phyloP scores from a whole-genome alignment of 2,113 vertebrate genomes.

The Sceloporus undulatus region DNA sequence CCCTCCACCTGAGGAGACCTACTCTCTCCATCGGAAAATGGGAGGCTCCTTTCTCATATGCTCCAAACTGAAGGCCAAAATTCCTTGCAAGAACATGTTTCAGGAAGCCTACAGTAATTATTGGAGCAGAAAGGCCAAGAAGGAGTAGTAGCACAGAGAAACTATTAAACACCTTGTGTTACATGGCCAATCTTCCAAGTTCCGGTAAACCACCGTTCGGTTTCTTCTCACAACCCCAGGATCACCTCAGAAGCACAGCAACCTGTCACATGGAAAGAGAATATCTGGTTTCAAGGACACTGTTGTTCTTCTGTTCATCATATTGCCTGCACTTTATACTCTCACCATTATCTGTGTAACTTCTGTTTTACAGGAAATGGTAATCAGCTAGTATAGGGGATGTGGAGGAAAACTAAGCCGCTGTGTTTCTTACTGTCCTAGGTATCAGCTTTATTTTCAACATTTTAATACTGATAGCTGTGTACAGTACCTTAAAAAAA shows the following conservation, averaged over 20 bases:
- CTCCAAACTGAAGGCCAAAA: slow-evolving; percentile 90
- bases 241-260: slow-evolving; percentile 58
- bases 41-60: slow-evolving; percentile 98
- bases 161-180: slow-evolving; percentile 11
- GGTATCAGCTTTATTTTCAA: slow-evolving; percentile 30
- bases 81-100: slow-evolving; percentile 92
- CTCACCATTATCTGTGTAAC: slow-evolving; percentile 35
- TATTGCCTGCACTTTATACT: slow-evolving; percentile 38
- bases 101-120: slow-evolving; percentile 87
- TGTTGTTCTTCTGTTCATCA: slow-evolving; percentile 45
- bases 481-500: background rate
- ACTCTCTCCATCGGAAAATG: slow-evolving; percentile 98
- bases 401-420: background rate
- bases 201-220: slow-evolving; percentile 47
- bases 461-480: slow-evolving; percentile 51
- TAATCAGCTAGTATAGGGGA: slow-evolving; percentile 11
- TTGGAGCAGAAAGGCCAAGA: slow-evolving; percentile 77
- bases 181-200: slow-evolving; percentile 49
- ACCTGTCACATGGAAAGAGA: slow-evolving; percentile 49
- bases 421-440: slow-evolving; percentile 44
- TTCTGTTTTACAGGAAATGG: slow-evolving; percentile 31
- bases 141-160: slow-evolving; percentile 54
- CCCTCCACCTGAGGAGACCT: slow-evolving; percentile 95
- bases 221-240: slow-evolving; percentile 50
- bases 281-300: slow-evolving; percentile 32